phyloP scores from a whole-genome alignment of 2,888 invertebrate genomes.

The Sminthurinus aureus region DNA sequence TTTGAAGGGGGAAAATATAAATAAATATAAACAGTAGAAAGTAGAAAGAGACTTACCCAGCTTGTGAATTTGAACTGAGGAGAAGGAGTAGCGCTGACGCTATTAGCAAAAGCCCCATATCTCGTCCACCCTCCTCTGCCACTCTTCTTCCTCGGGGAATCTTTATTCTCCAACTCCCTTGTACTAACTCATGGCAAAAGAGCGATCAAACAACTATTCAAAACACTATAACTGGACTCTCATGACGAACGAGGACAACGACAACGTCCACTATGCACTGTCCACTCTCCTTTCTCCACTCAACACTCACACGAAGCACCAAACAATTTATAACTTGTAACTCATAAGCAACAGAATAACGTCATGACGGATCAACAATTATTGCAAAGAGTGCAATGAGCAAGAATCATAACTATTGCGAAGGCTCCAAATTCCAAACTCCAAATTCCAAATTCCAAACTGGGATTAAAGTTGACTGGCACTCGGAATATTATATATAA shows the following conservation, averaged over 20 bases:
- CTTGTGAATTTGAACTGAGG: conserved; percentile 40
- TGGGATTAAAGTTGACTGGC: no score
- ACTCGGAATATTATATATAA: no score
- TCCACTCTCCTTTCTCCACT: not conserved
- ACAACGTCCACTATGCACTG: no score
- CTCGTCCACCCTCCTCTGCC: not conserved
- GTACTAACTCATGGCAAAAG: not conserved
- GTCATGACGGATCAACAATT: no score
- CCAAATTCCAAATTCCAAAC: no score
- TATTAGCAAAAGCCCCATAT: conserved; percentile 17
- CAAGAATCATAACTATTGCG: no score
- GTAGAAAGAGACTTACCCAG: conserved; percentile 25
- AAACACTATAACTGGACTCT: no score
- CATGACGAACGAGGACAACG: no score
- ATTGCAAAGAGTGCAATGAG: no score
- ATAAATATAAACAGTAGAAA: not conserved
- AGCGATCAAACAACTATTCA: not conserved
- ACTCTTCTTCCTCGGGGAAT: not conserved
- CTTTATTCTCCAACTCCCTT: no score
- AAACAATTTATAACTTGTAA: not conserved
- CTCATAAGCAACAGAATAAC: no score
- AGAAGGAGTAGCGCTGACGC: conserved; percentile 32
- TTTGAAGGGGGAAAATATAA: not conserved
- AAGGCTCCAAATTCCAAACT: no score
- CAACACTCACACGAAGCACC: not conserved